Evolutionary conservation across 2,888 invertebrate genomes (phyloP).

Genomic region (Endomychus coccineus): DNA sequence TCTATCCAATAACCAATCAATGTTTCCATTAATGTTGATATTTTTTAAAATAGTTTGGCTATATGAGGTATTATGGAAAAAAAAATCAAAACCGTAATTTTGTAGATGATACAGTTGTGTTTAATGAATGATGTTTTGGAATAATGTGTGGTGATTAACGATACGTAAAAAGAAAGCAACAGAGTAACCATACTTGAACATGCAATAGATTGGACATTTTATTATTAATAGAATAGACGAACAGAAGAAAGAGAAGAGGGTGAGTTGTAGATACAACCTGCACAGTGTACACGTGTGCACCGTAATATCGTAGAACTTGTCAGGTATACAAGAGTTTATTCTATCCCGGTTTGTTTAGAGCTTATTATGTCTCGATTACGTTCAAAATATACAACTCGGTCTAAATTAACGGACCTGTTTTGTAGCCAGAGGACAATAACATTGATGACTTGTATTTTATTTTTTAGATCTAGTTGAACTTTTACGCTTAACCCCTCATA

Average conservation of each 20-base stretch:
- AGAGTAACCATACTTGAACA: too few species aligned
- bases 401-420: slow-evolving; percentile 29
- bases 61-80: too few species aligned
- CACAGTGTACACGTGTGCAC: slow-evolving; percentile 14
- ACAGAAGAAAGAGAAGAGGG: slow-evolving; percentile 9
- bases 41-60: too few species aligned
- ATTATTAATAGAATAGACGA: too few species aligned
- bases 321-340: slow-evolving; percentile 8
- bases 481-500: slow-evolving; percentile 23
- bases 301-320: slow-evolving; percentile 11
- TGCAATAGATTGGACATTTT: too few species aligned
- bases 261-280: slow-evolving; percentile 11
- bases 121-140: too few species aligned
- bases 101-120: too few species aligned
- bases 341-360: slow-evolving; percentile 14
- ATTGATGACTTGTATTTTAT: slow-evolving; percentile 34
- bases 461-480: slow-evolving; percentile 27
- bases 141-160: too few species aligned
- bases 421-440: slow-evolving; percentile 26
- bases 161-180: too few species aligned
- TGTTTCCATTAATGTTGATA: too few species aligned
- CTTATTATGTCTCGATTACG: slow-evolving; percentile 17
- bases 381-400: slow-evolving; percentile 13
- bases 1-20: too few species aligned
- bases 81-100: too few species aligned